Base-by-base conservation (phyloP, 1,140 invertebrate species). In the Drosophila novamexicana region DNA sequence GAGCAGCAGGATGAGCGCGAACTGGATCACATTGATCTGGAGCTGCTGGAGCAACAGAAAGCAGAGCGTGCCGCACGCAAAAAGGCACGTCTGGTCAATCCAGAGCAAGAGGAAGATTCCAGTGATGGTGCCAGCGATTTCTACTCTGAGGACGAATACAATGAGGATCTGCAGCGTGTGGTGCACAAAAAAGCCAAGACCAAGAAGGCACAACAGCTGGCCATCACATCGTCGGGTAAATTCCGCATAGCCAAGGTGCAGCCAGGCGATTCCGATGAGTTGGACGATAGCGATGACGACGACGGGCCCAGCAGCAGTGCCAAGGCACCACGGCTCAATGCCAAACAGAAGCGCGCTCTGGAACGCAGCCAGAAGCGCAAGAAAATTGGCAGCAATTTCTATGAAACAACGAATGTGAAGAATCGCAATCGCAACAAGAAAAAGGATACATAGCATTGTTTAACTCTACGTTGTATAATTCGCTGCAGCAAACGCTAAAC, bases 341-440 rank as follows among this genome's bases (percentile, higher is more conserved):
- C 96, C 61, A 97, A 96, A 93, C 94, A 97, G 83, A 94, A 95
- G 76, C 94, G 97, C 81, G 96, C 95, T 7, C 65, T 95, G 12
- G 96, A 97, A 76, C 94, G 97, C 61, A 94, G 95, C 16, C 93
- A 94, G 71, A 97, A 96, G 90, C 93, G 95, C 3, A 98, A 97
- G 91, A 98, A 98, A 88, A 96, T 97, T 74, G 98, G 98, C 68
- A 97, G 96, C 88, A 97, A 98, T 93, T 99, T 98, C 91, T 99
- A 99, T 93, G 96, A 97, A 93, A 95, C 96, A 32, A 94, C 96
- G 3, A 98, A 99, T 94, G 98, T 99, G 32, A 99, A 99, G 92
- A 99, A 98, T 63, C 82, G 91, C 16, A 92, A 92, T 64, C 78
- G 91, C 16, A 91, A 92, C 75, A 92, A 91, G 42, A 92, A 91